A percentile compares a stretch with the other conserved stretches of the same genome.
Evolutionary conservation across 2,888 invertebrate genomes (phyloP).

Genomic region (Apantesis nais): DNA sequence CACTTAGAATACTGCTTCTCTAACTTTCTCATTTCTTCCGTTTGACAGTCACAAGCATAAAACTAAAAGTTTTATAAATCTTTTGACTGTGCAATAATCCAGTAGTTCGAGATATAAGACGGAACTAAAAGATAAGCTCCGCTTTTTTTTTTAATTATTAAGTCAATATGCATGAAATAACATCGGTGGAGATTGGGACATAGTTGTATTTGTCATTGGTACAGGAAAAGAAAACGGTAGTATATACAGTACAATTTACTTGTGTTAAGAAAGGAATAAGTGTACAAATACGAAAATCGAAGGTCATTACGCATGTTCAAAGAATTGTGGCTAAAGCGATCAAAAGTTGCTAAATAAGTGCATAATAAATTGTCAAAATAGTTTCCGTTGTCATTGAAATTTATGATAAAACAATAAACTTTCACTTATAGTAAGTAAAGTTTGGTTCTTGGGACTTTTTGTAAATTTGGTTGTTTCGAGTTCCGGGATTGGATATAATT

Average conservation of each 20-base stretch:
- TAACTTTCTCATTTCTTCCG: too few species aligned
- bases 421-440: not conserved
- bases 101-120: too few species aligned
- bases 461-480: too few species aligned
- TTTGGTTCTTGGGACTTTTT: not conserved
- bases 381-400: not conserved
- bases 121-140: too few species aligned
- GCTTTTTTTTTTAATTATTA: too few species aligned
- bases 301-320: not conserved
- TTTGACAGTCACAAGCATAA: too few species aligned
- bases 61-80: too few species aligned
- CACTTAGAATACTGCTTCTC: too few species aligned
- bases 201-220: not conserved
- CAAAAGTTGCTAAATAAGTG: not conserved
- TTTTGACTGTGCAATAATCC: too few species aligned
- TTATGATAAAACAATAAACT: not conserved
- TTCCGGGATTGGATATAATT: too few species aligned
- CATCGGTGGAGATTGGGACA: not conserved
- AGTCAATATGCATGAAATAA: too few species aligned
- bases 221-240: conserved; percentile 4
- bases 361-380: not conserved
- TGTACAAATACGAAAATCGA: not conserved
- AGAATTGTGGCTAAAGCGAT: not conserved
- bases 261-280: not conserved
- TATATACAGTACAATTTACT: not conserved